phyloP scores from a whole-genome alignment of 2,888 invertebrate genomes.

The Axea sp. region DNA sequence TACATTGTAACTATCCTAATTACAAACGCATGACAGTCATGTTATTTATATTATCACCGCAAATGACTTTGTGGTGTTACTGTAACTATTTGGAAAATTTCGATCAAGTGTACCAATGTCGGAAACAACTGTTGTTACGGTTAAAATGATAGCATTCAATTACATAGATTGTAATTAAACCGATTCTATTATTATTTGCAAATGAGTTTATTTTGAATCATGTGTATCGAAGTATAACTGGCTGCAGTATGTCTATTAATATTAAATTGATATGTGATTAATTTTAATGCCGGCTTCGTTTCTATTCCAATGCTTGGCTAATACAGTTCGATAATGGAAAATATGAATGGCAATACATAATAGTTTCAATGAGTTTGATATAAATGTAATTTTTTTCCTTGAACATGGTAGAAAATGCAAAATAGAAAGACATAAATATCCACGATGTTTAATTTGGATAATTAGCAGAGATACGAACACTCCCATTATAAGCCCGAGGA shows the following conservation, averaged over 20 bases:
- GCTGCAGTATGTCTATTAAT: slow-evolving; percentile 8
- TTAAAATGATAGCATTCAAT: slow-evolving; percentile 49
- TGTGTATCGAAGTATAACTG: slow-evolving; percentile 5
- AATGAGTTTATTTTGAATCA: slow-evolving; percentile 50
- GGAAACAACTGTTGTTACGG: slow-evolving; percentile 32
- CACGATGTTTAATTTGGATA: not conserved
- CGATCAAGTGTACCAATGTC: slow-evolving; percentile 23
- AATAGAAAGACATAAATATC: too few relatives aligned
- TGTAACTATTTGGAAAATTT: slow-evolving; percentile 46
- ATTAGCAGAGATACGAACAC: not conserved
- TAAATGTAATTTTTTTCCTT: too few relatives aligned
- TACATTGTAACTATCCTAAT: slow-evolving; percentile 50
- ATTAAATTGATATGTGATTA: slow-evolving; percentile 4
- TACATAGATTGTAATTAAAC: slow-evolving; percentile 45
- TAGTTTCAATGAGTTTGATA: too few relatives aligned
- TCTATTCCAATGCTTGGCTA: too few relatives aligned
- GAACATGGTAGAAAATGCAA: too few relatives aligned
- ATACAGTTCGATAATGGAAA: too few relatives aligned
- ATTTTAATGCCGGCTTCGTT: slow-evolving; percentile 4
- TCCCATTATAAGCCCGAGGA: too few relatives aligned
- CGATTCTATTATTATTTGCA: slow-evolving; percentile 42
- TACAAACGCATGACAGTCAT: slow-evolving; percentile 42
- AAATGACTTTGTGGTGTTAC: slow-evolving; percentile 41
- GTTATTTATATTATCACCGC: slow-evolving; percentile 55
- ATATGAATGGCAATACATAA: too few relatives aligned